phyloP scores from a whole-genome alignment of 2,113 vertebrate genomes.

The Colaptes auratus region DNA sequence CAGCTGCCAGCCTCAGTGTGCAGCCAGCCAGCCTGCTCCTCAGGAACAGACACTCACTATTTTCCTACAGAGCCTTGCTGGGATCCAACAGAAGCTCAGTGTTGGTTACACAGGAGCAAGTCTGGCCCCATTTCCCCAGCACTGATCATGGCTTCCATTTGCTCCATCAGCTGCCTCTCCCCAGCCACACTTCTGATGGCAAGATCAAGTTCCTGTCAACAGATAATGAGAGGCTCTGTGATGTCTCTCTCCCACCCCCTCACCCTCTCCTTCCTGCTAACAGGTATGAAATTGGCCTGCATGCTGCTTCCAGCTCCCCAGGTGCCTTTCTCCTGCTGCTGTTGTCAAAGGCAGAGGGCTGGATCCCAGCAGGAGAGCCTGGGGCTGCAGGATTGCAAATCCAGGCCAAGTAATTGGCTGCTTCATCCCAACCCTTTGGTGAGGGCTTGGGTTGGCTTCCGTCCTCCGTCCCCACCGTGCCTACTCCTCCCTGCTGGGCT shows the following conservation, averaged over 20 bases:
- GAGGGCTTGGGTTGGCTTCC: background rate
- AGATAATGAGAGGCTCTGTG: background rate
- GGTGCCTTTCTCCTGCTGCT: background rate
- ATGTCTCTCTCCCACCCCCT: background rate
- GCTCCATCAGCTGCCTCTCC: background rate
- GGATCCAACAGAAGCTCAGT: slow-evolving; percentile 12
- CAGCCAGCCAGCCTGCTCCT: background rate
- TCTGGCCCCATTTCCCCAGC: background rate
- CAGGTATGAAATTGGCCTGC: background rate
- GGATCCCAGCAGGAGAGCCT: background rate
- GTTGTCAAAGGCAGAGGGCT: background rate
- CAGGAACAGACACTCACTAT: background rate
- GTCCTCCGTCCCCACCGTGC: background rate
- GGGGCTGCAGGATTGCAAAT: background rate
- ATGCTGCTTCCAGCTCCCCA: slow-evolving; percentile 3
- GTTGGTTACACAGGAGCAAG: background rate
- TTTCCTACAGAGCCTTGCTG: slow-evolving; percentile 27
- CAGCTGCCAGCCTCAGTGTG: slow-evolving; percentile 53
- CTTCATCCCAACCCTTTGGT: background rate
- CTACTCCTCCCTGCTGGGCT: background rate
- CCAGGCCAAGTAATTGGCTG: background rate
- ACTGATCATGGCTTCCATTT: background rate
- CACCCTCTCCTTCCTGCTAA: background rate
- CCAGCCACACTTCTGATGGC: background rate
- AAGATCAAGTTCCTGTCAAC: background rate